Base-by-base conservation (phyloP, 2,797 vertebrate species). In the Pangasius mekongensis region DNA sequence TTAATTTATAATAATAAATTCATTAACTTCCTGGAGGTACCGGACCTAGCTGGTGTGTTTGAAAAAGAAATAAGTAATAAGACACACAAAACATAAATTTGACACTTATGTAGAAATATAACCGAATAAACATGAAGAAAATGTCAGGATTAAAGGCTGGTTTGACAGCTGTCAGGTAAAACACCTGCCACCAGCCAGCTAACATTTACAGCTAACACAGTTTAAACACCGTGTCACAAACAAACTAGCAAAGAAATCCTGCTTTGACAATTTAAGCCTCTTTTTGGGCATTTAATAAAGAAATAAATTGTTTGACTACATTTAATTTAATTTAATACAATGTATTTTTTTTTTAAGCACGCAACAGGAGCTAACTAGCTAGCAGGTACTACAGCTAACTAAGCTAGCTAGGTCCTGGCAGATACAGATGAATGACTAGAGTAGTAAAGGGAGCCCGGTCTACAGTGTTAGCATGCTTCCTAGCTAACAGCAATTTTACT, bases 151-250 rank as follows among this genome's bases (percentile, higher is more conserved):
- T 33, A 83, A 83, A 83, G 62, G 39, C n/a, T 22, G 64, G 43
- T 84, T 84, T 87, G 71, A 69, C 86, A 87, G 86, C 86, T 87
- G 86, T 87, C 74, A 80, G 62, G 62, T n/a, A 33, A 81, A 69
- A 33, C 77, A 81, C 74, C 74, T 76, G 27, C 67, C n/a, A 24
- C 20, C 52, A 20, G 10, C 39, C 30, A 30, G 85, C 39, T 77
- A 64, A 33, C 58, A 14, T 76, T n/a, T 10, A 58, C 33, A 76
- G 24, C 84, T 47, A 76, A 76, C 24, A n/a, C 5, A 56, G 39
- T 39, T 47, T 47, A 14, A 47, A 60, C 58, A 47, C 22, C 22
- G 22, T 20, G 14, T 49, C 6, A 43, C 10, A 60, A 60, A 52
- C 11, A 54, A n/a, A 85, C 30, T 7, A 71, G 49, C 5, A 85